These are phyloP conservation scores for Amphiprion ocellaris DNA, from an alignment of 2,113 vertebrate genomes.

Conservation along the genomic window DNA sequence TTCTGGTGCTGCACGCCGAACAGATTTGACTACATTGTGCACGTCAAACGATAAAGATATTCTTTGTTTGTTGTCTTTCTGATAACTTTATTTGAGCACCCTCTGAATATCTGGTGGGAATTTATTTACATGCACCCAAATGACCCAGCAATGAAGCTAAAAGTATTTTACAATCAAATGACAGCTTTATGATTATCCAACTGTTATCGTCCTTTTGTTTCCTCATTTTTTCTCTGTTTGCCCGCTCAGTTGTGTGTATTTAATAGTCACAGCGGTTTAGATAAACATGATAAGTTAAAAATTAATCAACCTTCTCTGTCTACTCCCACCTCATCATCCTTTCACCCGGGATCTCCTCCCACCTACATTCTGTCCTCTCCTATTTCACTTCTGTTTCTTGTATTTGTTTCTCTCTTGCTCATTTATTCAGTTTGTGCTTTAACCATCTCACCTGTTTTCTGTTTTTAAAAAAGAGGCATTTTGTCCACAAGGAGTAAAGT, in stretches of 20 bases:
- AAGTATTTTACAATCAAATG: too few species aligned
- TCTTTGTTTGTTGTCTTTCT: too few species aligned
- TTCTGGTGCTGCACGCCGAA: too few species aligned
- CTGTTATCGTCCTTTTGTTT: neutral
- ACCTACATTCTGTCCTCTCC: slow-evolving; percentile 55
- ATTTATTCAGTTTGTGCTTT: neutral
- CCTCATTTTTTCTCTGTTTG: neutral
- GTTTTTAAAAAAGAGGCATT: too few species aligned
- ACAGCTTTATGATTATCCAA: too few species aligned
- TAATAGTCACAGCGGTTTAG: neutral
- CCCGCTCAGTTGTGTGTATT: neutral
- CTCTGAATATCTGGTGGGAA: too few species aligned
- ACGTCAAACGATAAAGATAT: too few species aligned
- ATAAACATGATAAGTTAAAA: slow-evolving; percentile 23
- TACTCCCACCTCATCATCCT: neutral
- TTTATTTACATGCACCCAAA: too few species aligned
- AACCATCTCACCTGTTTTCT: neutral
- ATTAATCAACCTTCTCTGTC: slow-evolving; percentile 16
- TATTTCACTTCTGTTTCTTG: neutral
- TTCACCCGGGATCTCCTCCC: slow-evolving; percentile 40
- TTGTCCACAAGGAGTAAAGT: too few species aligned
- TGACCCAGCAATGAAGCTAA: too few species aligned
- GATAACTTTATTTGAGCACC: too few species aligned
- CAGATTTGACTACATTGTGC: too few species aligned
- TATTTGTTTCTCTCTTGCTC: neutral